Base-by-base conservation (phyloP, 2,888 invertebrate species). In the Hedya salicella region DNA sequence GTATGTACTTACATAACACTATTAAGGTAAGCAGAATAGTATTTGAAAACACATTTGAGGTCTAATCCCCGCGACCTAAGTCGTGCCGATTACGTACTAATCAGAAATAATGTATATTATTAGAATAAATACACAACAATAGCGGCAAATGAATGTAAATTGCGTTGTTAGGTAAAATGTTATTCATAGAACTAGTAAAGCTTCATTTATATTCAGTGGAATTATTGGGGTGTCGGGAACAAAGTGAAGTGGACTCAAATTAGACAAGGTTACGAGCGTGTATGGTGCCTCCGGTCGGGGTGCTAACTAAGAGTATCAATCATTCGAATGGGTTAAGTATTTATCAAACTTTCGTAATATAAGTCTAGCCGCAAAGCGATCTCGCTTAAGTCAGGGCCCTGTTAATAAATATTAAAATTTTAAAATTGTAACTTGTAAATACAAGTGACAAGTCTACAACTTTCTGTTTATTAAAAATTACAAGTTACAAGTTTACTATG, bases 181-280 rank as follows among this genome's bases (percentile, higher is more conserved):
- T 88, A 88, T 88, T 86, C 87, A 87, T 87, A 82, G 86, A 85
- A 83, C 76, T 81, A 80, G 83, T 79, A 79, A 77, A 85, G 80
- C 79, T 84, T 87, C 82, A 86, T 89, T 86, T 88, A 86, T 85
- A 88, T 88, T 85, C 86, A 85, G 82, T 74, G 73, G 83, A 83
- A 87, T 86, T 84, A 87, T 81, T 78, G 74, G 73, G 77, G 72
- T 79, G 77, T 75, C 78, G 80, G 78, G 79, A 81, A 82, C 78
- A 83, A 81, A 81, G 78, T 80, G 77, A 78, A 72, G 73, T 71
- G 71, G 73, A 75, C 75, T 68, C 71, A 77, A 82, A 78, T 84
- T 82, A 82, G 80, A 75, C 75, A 78, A 78, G 76, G 77, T 79
- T 81, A 74, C 73, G 75, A 77, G 78, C 78, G 72, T 73, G 56